Evolutionary conservation across 2,113 vertebrate species (phyloP).

Genomic region (Equus quagga): DNA sequence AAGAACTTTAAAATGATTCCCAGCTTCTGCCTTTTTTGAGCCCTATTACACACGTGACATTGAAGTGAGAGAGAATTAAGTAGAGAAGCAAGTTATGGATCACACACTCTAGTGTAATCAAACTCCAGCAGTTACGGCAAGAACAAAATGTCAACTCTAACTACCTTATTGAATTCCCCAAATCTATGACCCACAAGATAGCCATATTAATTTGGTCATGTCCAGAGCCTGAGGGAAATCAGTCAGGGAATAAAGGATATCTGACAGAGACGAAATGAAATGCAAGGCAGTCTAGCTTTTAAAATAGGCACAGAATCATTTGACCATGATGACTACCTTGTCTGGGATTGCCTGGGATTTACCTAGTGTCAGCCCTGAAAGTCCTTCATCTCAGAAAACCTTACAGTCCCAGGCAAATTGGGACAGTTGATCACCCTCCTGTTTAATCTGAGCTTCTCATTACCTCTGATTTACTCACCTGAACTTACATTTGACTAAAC

Average conservation of each 20-base stretch:
- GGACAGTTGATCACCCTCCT: fast-evolving
- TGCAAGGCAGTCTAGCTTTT: background rate
- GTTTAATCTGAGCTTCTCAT: background rate
- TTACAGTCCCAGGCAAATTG: background rate
- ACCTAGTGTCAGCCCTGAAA: background rate
- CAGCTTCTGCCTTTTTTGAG: background rate
- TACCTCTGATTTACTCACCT: background rate
- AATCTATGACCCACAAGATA: slow-evolving; percentile 50
- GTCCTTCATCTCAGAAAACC: background rate
- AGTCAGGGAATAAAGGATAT: slow-evolving; percentile 36
- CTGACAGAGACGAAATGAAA: background rate
- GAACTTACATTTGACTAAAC: background rate
- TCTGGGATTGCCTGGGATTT: background rate
- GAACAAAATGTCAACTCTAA: slow-evolving; percentile 72
- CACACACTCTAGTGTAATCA: slow-evolving; percentile 51
- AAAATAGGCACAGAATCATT: background rate
- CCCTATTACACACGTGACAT: background rate
- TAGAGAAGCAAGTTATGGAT: slow-evolving; percentile 65
- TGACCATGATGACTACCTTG: background rate
- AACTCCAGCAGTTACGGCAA: slow-evolving; percentile 13
- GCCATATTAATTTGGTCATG: slow-evolving; percentile 40
- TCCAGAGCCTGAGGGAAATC: background rate
- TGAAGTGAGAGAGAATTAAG: slow-evolving; percentile 44
- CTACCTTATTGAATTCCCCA: slow-evolving; percentile 58
- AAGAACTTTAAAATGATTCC: slow-evolving; percentile 32